Percentiles rank a stretch among this genome's conserved stretches.
phyloP scores from a whole-genome alignment of 2,888 invertebrate genomes.

The Phymatocera aterrima region DNA sequence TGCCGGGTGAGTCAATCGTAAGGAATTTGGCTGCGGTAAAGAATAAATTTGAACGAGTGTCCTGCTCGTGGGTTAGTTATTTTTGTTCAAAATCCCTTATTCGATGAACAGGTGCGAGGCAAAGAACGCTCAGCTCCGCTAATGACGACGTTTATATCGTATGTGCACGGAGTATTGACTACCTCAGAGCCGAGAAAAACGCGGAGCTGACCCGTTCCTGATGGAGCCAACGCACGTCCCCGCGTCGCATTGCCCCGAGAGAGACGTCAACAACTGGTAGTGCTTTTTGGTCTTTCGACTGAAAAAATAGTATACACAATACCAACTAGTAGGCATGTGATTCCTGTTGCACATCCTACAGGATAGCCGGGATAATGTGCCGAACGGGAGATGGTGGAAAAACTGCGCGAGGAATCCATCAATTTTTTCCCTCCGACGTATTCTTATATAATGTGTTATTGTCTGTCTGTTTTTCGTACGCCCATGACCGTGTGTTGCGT shows the following conservation, averaged over 20 bases:
- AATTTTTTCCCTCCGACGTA: background rate
- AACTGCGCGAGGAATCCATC: background rate
- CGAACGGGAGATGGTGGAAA: background rate
- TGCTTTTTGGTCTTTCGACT: background rate
- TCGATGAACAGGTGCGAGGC: constrained; percentile 12
- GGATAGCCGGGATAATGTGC: background rate
- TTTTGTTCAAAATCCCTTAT: constrained; percentile 33
- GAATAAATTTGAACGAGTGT: constrained; percentile 10
- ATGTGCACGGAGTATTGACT: constrained; percentile 33
- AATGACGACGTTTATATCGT: constrained; percentile 45
- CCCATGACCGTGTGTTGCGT: no score
- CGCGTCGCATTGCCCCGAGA: background rate
- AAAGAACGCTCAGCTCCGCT: constrained; percentile 42
- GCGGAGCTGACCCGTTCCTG: background rate
- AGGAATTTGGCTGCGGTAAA: background rate
- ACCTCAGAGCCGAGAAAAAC: constrained; percentile 14
- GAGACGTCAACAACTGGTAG: constrained; percentile 30
- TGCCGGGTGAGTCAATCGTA: background rate
- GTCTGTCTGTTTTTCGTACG: background rate
- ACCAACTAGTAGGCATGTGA: background rate
- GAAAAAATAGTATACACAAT: constrained; percentile 14
- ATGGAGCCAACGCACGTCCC: constrained; percentile 39
- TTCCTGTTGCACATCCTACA: background rate
- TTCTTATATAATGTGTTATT: background rate
- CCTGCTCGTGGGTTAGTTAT: background rate